A percentile compares a stretch with the other conserved stretches of the same genome.
phyloP scores from a whole-genome alignment of 1,140 invertebrate species.

The Mizuhopecten yessoensis region DNA sequence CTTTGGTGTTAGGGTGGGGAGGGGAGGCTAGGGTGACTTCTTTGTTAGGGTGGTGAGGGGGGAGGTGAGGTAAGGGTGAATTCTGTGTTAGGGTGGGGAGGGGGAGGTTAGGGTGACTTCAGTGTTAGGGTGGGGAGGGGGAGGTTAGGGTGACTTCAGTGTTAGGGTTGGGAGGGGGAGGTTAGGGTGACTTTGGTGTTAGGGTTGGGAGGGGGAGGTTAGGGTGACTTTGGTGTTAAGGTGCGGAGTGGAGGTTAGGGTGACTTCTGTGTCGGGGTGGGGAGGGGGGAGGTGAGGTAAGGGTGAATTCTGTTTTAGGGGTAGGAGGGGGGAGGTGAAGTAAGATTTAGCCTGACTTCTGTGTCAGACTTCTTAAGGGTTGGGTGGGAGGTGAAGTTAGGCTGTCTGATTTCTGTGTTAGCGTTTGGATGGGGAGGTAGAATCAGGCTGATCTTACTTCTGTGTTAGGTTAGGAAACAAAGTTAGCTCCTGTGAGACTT shows the following conservation, averaged over 20 bases:
- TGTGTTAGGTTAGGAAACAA: no score
- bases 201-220: background rate
- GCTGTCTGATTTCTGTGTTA: no score
- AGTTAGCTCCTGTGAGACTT: background rate
- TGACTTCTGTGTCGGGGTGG: background rate
- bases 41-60: background rate
- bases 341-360: background rate
- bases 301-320: background rate
- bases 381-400: background rate
- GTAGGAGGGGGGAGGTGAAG: background rate
- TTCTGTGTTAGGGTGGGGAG: background rate
- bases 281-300: background rate
- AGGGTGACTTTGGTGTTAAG: background rate
- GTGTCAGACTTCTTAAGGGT: no score
- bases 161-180: no score
- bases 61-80: background rate
- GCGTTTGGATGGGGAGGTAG: background rate
- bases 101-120: background rate
- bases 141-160: no score
- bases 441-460: background rate
- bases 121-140: background rate
- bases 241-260: background rate
- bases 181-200: no score
- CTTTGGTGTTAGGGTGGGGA: background rate
- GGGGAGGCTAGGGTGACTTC: background rate